A percentile compares a stretch with the other conserved stretches of the same genome.
These are phyloP conservation scores for Brachionichthys hirsutus DNA, from an alignment of 2,113 vertebrate species.

Conservation along the genomic window DNA sequence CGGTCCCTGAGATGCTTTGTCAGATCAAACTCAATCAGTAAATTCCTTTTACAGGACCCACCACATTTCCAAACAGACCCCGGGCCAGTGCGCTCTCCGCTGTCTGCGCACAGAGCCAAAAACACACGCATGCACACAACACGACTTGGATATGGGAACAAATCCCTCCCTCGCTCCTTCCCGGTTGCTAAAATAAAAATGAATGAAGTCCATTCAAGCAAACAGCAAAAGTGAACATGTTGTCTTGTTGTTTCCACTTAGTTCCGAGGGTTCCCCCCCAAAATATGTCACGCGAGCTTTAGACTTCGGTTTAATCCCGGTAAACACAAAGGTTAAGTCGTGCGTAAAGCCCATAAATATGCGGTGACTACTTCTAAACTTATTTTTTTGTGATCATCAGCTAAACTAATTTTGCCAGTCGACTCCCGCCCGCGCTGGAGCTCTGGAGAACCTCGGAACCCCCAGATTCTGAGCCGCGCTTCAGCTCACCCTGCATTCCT, in stretches of 20 bases:
- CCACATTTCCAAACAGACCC: slow-evolving; percentile 78
- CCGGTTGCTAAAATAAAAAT: slow-evolving; percentile 38
- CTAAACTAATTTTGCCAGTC: background rate
- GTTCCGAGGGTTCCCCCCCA: slow-evolving; percentile 1
- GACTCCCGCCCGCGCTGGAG: slow-evolving; percentile 19
- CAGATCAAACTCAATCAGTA: slow-evolving; percentile 82
- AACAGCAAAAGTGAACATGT: slow-evolving; percentile 16
- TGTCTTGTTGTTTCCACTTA: slow-evolving; percentile 18
- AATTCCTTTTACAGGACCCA: slow-evolving; percentile 79
- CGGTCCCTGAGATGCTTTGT: slow-evolving; percentile 82
- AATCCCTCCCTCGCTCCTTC: slow-evolving; percentile 15
- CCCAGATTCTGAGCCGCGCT: slow-evolving; percentile 28
- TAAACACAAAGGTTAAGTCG: background rate
- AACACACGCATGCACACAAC: slow-evolving; percentile 61
- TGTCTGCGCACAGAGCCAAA: slow-evolving; percentile 57
- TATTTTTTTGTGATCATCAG: background rate
- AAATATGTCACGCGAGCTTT: slow-evolving; percentile 4
- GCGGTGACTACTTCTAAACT: background rate
- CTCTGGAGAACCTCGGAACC: slow-evolving; percentile 39
- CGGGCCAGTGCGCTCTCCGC: slow-evolving; percentile 66
- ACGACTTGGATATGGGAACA: slow-evolving; percentile 27
- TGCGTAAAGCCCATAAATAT: background rate
- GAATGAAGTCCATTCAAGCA: slow-evolving; percentile 60
- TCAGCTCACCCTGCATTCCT: slow-evolving; percentile 24
- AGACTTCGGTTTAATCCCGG: background rate